phyloP scores from a whole-genome alignment of 2,888 invertebrate species.

The Dichetophora obliterata region DNA sequence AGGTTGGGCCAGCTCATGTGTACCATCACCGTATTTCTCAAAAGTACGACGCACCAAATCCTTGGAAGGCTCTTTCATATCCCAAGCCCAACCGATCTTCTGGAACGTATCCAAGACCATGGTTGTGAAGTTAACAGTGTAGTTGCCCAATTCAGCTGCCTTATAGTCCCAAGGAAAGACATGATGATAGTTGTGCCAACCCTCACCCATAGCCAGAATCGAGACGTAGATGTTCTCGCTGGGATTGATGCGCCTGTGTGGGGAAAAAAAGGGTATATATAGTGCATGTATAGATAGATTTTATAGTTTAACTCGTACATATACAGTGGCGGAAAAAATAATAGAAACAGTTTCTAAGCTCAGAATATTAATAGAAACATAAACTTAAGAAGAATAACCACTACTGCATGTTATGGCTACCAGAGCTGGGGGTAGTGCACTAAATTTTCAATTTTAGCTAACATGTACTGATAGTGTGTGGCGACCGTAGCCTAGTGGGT shows the following conservation, averaged over 20 bases:
- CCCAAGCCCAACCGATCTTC: slow-evolving; percentile 82
- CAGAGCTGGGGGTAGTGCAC: no score
- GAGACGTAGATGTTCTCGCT: slow-evolving; percentile 83
- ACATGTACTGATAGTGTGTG: no score
- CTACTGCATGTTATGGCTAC: no score
- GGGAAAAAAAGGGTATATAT: no score
- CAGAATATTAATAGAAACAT: no score
- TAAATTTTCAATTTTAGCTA: no score
- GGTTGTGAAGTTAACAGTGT: slow-evolving; percentile 79
- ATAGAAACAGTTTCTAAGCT: no score
- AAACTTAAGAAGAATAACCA: no score
- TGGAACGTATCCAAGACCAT: slow-evolving; percentile 78
- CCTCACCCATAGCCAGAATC: slow-evolving; percentile 83
- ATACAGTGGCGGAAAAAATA: no score
- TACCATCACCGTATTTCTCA: slow-evolving; percentile 70
- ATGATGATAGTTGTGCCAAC: slow-evolving; percentile 96
- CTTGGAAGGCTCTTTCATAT: slow-evolving; percentile 77
- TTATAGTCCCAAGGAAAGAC: slow-evolving; percentile 95
- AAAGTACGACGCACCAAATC: slow-evolving; percentile 74
- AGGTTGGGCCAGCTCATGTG: slow-evolving; percentile 55
- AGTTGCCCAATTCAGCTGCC: slow-evolving; percentile 84
- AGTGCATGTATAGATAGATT: no score
- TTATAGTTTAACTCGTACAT: no score
- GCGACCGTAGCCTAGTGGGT: no score
- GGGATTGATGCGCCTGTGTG: slow-evolving; percentile 79